Percentiles rank a stretch among this genome's conserved stretches.
These are phyloP conservation scores for Condylura cristata DNA, from an alignment of 2,113 vertebrate genomes.

Conservation along the genomic window DNA sequence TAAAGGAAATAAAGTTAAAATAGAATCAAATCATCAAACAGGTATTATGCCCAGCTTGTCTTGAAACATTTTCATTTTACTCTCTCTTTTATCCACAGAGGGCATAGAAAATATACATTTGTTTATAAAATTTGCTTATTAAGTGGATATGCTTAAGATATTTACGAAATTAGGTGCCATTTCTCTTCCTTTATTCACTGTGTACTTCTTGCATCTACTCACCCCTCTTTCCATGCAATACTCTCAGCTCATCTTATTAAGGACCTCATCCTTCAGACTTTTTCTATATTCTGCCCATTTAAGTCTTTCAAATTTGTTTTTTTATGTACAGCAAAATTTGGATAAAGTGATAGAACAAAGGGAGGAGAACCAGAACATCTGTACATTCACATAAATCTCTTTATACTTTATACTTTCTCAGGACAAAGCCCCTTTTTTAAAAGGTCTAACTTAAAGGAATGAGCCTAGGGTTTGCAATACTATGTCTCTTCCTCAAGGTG, in stretches of 20 bases:
- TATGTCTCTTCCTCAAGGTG: not conserved
- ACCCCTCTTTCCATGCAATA: not conserved
- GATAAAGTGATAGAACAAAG: not conserved
- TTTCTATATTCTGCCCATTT: not conserved
- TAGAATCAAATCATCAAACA: not conserved
- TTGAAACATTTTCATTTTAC: not conserved
- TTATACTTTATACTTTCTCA: not conserved
- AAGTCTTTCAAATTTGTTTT: not conserved
- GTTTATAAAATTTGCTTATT: not conserved
- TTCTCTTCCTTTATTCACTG: not conserved
- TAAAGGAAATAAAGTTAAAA: not conserved
- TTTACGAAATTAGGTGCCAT: not conserved
- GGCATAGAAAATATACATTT: not conserved
- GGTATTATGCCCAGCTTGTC: not conserved
- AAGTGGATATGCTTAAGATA: too few relatives aligned
- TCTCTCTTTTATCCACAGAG: not conserved
- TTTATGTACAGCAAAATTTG: not conserved
- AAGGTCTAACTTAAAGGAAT: not conserved
- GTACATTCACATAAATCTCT: not conserved
- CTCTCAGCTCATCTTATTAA: not conserved
- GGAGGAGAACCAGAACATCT: not conserved
- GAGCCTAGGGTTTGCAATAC: not conserved
- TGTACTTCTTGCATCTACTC: not conserved
- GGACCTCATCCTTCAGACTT: not conserved
- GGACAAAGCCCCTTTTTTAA: not conserved